phyloP scores from a whole-genome alignment of 2,797 vertebrate species.

The Chrysocyon brachyurus region DNA sequence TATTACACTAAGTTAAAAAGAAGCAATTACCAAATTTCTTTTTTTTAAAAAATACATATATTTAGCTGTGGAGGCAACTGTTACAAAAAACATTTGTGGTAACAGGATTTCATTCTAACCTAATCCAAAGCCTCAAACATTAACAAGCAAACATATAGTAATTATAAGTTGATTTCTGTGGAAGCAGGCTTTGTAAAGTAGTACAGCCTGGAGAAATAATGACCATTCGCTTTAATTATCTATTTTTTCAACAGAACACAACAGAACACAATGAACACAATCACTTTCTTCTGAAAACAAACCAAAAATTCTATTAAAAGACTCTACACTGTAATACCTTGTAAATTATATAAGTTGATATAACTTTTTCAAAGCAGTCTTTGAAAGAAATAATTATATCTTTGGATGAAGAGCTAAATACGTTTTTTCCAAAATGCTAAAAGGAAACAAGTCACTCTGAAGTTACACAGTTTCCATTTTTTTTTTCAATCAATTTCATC shows the following conservation, averaged over 20 bases:
- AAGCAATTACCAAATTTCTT: background rate
- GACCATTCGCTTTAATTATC: background rate
- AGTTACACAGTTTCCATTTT: conserved; percentile 9
- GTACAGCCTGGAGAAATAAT: background rate
- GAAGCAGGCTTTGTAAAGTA: conserved; percentile 14
- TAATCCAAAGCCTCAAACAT: background rate
- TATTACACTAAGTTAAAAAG: conserved; percentile 15
- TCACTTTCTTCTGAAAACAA: conserved; percentile 60
- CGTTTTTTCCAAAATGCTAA: conserved; percentile 26
- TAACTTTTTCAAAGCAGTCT: conserved; percentile 64
- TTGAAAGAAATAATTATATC: conserved; percentile 61
- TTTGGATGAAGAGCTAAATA: background rate
- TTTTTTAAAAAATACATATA: background rate
- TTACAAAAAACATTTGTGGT: background rate
- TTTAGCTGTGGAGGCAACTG: background rate
- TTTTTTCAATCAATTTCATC: conserved; percentile 61
- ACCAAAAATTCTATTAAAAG: conserved; percentile 45
- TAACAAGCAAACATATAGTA: conserved; percentile 26
- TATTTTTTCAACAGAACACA: background rate
- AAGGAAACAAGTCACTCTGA: conserved; percentile 55
- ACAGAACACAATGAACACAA: background rate
- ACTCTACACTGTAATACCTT: background rate
- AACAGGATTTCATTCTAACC: background rate
- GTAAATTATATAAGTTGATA: background rate
- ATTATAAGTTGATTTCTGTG: conserved; percentile 33